Conservation (phyloP, 2,888 invertebrate genomes). For the Caenorhabditis sulstoni region DNA sequence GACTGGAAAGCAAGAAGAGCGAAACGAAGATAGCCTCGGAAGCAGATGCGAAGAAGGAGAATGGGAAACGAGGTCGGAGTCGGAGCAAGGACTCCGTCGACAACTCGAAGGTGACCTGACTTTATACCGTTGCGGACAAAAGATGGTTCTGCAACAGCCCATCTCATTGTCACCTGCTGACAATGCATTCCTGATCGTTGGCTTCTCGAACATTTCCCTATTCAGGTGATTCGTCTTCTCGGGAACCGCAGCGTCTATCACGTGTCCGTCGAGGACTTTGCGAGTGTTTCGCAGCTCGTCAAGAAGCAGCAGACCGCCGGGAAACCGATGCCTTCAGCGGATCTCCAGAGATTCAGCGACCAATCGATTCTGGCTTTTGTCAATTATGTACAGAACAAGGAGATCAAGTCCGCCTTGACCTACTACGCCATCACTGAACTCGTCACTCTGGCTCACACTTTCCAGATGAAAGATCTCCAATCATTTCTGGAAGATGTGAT, state of each 20-base stretch:
- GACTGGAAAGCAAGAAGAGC: not conserved
- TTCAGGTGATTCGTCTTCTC: constrained; percentile 46
- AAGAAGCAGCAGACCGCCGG: constrained; percentile 54
- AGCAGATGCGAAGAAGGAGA: not conserved
- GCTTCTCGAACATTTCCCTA: not conserved
- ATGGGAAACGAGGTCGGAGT: not conserved
- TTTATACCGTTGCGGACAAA: no score
- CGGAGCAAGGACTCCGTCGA: not conserved
- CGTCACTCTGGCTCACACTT: constrained; percentile 52
- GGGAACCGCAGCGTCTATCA: constrained; percentile 60
- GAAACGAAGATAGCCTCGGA: not conserved
- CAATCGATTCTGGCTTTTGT: constrained; percentile 59
- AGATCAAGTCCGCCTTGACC: constrained; percentile 45
- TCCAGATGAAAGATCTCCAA: constrained; percentile 53
- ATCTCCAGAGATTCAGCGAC: constrained; percentile 55
- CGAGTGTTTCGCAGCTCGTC: constrained; percentile 38
- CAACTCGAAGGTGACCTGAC: not conserved
- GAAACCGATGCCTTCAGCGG: constrained; percentile 48
- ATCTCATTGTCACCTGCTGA: no score
- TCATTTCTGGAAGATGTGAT: constrained; percentile 45
- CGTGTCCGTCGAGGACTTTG: constrained; percentile 51
- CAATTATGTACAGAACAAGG: constrained; percentile 45
- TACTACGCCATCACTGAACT: constrained; percentile 57
- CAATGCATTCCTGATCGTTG: not conserved
- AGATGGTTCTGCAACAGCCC: no score